Evolutionary conservation across 2,797 vertebrate species (phyloP), one percentile per base, ranked within the genome.

Genomic region (Hylomyscus alleni): DNA sequence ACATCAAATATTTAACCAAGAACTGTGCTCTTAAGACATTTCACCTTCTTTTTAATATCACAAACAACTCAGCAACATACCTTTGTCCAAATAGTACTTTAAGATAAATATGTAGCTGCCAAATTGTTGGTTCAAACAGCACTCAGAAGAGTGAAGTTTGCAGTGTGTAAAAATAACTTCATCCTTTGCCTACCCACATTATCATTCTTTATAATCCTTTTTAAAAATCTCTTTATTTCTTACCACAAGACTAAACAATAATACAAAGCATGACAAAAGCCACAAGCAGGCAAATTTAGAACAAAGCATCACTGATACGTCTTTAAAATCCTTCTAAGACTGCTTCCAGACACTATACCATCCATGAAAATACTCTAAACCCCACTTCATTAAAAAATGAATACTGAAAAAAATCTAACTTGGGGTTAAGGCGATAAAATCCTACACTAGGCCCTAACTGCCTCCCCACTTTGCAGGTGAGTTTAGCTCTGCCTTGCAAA

Each of bases 1-100:
- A 85, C 14, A 82, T 34, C 95, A 97, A 95, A 91, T 65, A 91
- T 89, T 96, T 85, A 94, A 62, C n/a, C 73, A 65, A 78, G 6
- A 73, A 52, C 54, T 89, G 6, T 19, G 8, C 15, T 62, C 15
- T 77, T 86, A 90, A 47, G 40, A 93, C 88, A 50, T 82, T 69
- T 19, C 19, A 14, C 76, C 87, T 97, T 77, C 13, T 87, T 80
- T 88, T 81, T 11, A 60, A 58, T 92, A 94, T 44, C 44, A 85
- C 78, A 92, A 94, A 87, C 24, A 94, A 17, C 72, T 73, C 20
- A 72, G 40, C 86, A 2, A 69, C 2, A 77, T 9, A 94, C 44
- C 17, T 96, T 95, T 78, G 31, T 40, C 73, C 67, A 91, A 75
- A 78, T 60, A 67, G 50, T 91, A 92, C 78, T 95, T 95, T 81